Base-by-base conservation (phyloP, 2,797 vertebrate genomes). In the Helostoma temminkii region DNA sequence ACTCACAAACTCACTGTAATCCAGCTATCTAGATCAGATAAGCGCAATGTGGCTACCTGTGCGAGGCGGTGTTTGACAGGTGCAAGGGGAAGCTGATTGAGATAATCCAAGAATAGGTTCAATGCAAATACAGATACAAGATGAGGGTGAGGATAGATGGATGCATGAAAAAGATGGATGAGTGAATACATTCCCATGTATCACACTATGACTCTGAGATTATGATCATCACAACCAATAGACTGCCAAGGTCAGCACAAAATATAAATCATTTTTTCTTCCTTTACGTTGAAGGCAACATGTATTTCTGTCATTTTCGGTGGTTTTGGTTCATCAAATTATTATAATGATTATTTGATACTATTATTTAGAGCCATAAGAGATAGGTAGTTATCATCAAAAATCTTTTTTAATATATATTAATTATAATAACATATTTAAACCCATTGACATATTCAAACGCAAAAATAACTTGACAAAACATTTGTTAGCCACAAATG, bases 111-210 rank as follows among this genome's bases (percentile, higher is more conserved):
- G 93, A 91, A 94, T 92, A 92, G 93, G 91, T 91, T 93, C 91
- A 93, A 95, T 94, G 95, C 95, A 96, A 97, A 96, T 94, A 92
- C 95, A 95, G 91, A 91, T 95, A 96, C 95, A 93, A 91, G 93
- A 93, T 95, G 93, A 90, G 91, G 93, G 93, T 89, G 93, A 93
- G 90, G 93, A 92, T 92, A 95, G 95, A 95, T 95, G 95, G 96
- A 87, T 79, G 89, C 86, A 72, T 84, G 89, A 91, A 93, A 93
- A 94, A 91, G 95, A 94, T 91, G 90, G 94, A 95, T 93, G 94
- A 94, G 92, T 90, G 91, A 93, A 94, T 90, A 90, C 82, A 93
- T 92, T 93, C 91, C 86, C 93, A 94, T 94, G 92, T 94, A 94
- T 94, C 93, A 95, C 92, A 86, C 90, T 91, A 92, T 93, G 95